These are phyloP conservation scores for Phrynosoma platyrhinos DNA, from an alignment of 2,113 vertebrate species.

Conservation along the genomic window DNA sequence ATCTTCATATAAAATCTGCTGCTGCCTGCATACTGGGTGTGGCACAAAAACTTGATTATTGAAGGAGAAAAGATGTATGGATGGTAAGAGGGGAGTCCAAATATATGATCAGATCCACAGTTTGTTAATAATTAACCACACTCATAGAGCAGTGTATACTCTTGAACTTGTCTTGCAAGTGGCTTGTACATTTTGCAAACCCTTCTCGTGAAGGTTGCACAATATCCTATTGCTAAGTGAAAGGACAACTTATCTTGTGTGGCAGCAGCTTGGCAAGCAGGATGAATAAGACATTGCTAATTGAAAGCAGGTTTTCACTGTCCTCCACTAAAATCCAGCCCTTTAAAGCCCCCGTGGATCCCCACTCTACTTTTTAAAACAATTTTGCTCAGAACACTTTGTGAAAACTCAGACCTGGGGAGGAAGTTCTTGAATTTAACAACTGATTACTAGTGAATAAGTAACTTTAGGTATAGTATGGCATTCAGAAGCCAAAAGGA, in stretches of 20 bases:
- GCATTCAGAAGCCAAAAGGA: conserved; percentile 41
- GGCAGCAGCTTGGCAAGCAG: conserved; percentile 66
- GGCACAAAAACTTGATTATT: not conserved
- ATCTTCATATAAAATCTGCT: not conserved
- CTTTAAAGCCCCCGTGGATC: conserved; percentile 35
- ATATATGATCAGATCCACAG: not conserved
- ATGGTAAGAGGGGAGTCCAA: not conserved
- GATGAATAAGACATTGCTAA: conserved; percentile 74
- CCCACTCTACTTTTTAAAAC: not conserved
- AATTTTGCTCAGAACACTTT: conserved; percentile 53
- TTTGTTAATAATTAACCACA: not conserved
- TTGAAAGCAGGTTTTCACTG: conserved; percentile 71
- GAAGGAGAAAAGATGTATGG: not conserved
- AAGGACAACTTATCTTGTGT: conserved; percentile 71
- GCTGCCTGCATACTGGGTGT: not conserved
- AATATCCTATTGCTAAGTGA: conserved; percentile 69
- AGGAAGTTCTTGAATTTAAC: conserved; percentile 49
- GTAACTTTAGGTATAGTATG: conserved; percentile 30
- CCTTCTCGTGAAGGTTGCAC: conserved; percentile 62
- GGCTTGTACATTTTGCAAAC: conserved; percentile 52
- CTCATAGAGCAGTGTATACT: conserved; percentile 44
- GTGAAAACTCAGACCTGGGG: conserved; percentile 43
- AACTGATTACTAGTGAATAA: conserved; percentile 37
- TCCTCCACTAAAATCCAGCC: conserved; percentile 66
- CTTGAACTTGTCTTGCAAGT: conserved; percentile 66